Percentiles rank a stretch among this genome's conserved stretches.
Conservation (phyloP, 1,140 invertebrate species). For the Pogonomyrmex californicus region DNA sequence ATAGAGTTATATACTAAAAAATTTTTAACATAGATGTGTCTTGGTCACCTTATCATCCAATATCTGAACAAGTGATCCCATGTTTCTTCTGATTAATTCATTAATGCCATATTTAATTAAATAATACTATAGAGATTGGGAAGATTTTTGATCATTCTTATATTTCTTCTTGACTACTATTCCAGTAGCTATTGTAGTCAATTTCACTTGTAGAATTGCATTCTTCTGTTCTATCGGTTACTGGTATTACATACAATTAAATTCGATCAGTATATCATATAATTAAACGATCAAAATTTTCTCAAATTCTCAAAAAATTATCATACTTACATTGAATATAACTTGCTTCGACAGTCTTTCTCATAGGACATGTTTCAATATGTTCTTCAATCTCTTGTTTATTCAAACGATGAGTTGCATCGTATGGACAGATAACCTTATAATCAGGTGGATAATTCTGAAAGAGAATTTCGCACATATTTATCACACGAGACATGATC, state of each 20-base stretch:
- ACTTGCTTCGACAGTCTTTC: slow-evolving; percentile 55
- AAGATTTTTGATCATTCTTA: too few species aligned
- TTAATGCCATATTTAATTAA: background rate
- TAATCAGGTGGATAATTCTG: slow-evolving; percentile 81
- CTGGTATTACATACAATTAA: slow-evolving; percentile 15
- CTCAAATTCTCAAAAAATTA: background rate
- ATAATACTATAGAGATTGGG: background rate
- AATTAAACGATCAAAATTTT: background rate
- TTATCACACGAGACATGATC: background rate
- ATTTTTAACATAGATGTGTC: background rate
- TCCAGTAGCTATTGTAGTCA: background rate
- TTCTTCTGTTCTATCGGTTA: background rate
- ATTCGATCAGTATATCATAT: background rate
- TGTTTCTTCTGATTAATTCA: background rate
- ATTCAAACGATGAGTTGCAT: slow-evolving; percentile 82
- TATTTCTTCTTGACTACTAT: background rate
- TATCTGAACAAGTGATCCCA: background rate
- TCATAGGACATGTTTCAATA: slow-evolving; percentile 73
- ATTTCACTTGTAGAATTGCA: background rate
- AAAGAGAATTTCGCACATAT: slow-evolving; percentile 52
- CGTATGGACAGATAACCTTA: slow-evolving; percentile 81
- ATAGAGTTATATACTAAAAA: background rate
- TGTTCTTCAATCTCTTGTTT: slow-evolving; percentile 78
- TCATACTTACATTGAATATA: slow-evolving; percentile 54
- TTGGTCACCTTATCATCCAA: slow-evolving; percentile 3